These are phyloP conservation scores for Drosophila rellima DNA, from an alignment of 2,888 invertebrate genomes.

Conservation along the genomic window DNA sequence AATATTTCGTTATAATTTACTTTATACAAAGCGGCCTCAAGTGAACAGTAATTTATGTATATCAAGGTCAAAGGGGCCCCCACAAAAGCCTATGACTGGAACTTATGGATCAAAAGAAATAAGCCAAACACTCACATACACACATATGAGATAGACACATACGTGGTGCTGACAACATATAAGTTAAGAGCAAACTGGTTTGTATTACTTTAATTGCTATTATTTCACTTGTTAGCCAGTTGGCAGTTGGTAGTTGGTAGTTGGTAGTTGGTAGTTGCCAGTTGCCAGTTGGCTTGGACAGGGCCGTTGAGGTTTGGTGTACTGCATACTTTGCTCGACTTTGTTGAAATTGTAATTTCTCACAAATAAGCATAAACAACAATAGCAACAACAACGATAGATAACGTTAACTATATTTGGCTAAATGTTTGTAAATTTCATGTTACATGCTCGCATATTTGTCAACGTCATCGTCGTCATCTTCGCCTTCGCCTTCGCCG, in stretches of 20 bases:
- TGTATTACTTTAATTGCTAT: constrained; percentile 76
- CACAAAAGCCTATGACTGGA: constrained; percentile 71
- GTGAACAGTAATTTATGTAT: constrained; percentile 69
- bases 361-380: constrained; percentile 27
- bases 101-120: constrained; percentile 60
- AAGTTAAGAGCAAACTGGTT: constrained; percentile 69
- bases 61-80: constrained; percentile 75
- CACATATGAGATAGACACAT: not conserved
- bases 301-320: constrained; percentile 49
- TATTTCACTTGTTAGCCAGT: constrained; percentile 67
- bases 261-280: constrained; percentile 30
- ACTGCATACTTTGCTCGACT: constrained; percentile 20
- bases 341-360: constrained; percentile 39
- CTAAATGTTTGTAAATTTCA: constrained; percentile 51
- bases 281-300: constrained; percentile 33
- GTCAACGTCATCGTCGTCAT: constrained; percentile 50
- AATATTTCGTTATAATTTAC: constrained; percentile 60
- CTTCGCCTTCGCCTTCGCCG: constrained; percentile 26
- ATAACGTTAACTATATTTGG: constrained; percentile 27
- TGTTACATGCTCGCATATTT: constrained; percentile 34
- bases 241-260: constrained; percentile 28
- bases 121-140: constrained; percentile 37
- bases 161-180: constrained; percentile 62
- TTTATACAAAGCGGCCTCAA: constrained; percentile 41
- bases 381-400: not conserved